phyloP scores from a whole-genome alignment of 2,797 vertebrate species.

The Champsocephalus gunnari region DNA sequence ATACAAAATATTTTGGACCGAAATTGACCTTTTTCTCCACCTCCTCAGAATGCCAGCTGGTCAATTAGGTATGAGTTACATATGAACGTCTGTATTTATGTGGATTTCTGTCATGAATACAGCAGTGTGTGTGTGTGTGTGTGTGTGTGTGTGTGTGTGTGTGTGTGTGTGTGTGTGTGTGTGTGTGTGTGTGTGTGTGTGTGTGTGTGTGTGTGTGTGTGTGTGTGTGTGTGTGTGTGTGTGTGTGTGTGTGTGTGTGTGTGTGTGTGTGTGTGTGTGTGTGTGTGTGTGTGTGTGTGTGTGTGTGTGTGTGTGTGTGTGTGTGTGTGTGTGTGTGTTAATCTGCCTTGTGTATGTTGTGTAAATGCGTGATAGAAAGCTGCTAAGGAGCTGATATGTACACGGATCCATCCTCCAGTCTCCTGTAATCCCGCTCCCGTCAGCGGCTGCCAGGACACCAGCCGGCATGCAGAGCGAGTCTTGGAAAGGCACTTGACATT shows the following conservation, averaged over 20 bases:
- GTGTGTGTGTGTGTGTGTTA: neutral
- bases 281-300: too few relatives aligned
- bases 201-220: neutral
- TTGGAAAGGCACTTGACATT: slow-evolving; percentile 81
- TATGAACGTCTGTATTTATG: neutral
- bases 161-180: neutral
- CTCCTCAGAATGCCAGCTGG: slow-evolving; percentile 59
- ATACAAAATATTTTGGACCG: slow-evolving; percentile 15
- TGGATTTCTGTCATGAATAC: too few relatives aligned
- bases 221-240: neutral
- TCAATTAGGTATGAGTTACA: slow-evolving; percentile 23
- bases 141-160: neutral
- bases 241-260: neutral
- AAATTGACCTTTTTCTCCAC: slow-evolving; percentile 53
- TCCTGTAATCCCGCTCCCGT: slow-evolving; percentile 63
- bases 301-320: too few relatives aligned
- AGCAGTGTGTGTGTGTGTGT: too few relatives aligned
- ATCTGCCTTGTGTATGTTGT: slow-evolving; percentile 30
- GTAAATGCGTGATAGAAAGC: slow-evolving; percentile 52
- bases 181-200: neutral
- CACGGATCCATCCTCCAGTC: slow-evolving; percentile 54
- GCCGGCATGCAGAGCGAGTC: slow-evolving; percentile 51
- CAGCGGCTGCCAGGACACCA: slow-evolving; percentile 53
- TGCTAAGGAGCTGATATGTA: slow-evolving; percentile 59
- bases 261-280: neutral